A percentile compares a stretch with the other conserved stretches of the same genome.
phyloP scores from a whole-genome alignment of 2,113 vertebrate species.

The Leptosomus discolor region DNA sequence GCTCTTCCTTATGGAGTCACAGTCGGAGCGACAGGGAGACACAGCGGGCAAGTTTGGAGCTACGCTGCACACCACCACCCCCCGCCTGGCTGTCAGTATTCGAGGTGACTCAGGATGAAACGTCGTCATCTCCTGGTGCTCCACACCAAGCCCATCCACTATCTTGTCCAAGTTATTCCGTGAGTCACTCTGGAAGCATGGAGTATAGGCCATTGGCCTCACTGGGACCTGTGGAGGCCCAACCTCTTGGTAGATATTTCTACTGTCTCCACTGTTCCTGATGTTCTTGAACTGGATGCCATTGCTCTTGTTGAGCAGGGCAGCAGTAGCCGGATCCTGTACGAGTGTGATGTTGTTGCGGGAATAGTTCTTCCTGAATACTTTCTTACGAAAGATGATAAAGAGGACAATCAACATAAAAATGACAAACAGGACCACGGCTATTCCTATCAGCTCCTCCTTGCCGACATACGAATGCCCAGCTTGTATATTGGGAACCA shows the following conservation, averaged over 20 bases:
- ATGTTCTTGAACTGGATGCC: conserved; percentile 88
- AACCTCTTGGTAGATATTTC: conserved; percentile 87
- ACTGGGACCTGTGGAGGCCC: conserved; percentile 92
- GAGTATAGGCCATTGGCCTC: conserved; percentile 94
- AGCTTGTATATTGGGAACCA: conserved; percentile 96
- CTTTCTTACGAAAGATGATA: conserved; percentile 92
- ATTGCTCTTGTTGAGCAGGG: conserved; percentile 92
- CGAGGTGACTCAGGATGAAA: conserved; percentile 93
- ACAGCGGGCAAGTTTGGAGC: conserved; percentile 90
- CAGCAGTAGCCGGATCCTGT: conserved; percentile 92
- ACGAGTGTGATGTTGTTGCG: conserved; percentile 92
- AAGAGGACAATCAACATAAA: conserved; percentile 87
- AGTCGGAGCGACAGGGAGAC: conserved; percentile 90
- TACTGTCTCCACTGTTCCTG: conserved; percentile 81
- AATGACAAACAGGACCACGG: conserved; percentile 90
- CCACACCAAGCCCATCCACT: conserved; percentile 80
- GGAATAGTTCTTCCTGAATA: conserved; percentile 94
- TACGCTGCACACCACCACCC: conserved; percentile 95
- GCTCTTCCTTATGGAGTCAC: conserved; percentile 91
- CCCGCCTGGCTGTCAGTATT: conserved; percentile 85
- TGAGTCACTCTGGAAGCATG: conserved; percentile 91
- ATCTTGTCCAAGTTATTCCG: conserved; percentile 89
- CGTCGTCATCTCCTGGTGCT: conserved; percentile 95
- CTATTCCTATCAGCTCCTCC: conserved; percentile 94
- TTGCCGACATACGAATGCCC: conserved; percentile 92